Evolutionary conservation across 2,113 vertebrate species (phyloP), one percentile per base, ranked within the genome.

Genomic region (Neolamprologus caudopunctatus): DNA sequence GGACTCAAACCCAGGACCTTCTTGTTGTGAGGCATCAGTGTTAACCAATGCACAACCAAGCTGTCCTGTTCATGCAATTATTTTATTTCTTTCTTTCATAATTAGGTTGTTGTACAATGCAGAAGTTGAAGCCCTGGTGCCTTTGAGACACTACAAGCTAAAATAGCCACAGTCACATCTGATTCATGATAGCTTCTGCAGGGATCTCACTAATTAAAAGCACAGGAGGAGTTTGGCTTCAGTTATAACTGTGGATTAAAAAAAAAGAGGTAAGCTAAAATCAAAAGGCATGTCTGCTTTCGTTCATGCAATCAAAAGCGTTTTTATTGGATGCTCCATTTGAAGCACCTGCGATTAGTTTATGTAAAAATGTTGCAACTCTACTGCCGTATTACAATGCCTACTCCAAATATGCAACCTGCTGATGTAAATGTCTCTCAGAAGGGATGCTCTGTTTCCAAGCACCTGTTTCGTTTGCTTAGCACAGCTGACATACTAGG

Each of bases 51-150:
- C 33, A 37, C 33, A n/a, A 5, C 33, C 61, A 66, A 37, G 61
- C 33, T 66, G 33, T 13, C 10, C 61, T 37, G 61, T 66, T 66
- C 61, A 5, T 24, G 4, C 33, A 37, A 40, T 68, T 8, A 9
- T 21, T 40, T 9, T 14, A 0, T 37, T 40, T 71, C 1, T 71
- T 42, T 3, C 3, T 71, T 42, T 37, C 66, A 42, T 63, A 63
- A 63, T 63, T 19, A 63, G 9, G 28, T 33, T 63, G 66, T 71
- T 71, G 35, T 73, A 73, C 3, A 73, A 10, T 37, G 21, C 66
- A 73, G 13, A 73, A 73, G 37, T 45, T 26, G 40, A 45, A 45
- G 66, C 37, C 66, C 40, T 42, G 37, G 12, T 42, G 8, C 66
- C n/a, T 73, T 45, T 47, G 40, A 73, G 68, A 45, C 37, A 75